Evolutionary conservation across 1,140 invertebrate species (phyloP).

Genomic region (Fopius arisanus): DNA sequence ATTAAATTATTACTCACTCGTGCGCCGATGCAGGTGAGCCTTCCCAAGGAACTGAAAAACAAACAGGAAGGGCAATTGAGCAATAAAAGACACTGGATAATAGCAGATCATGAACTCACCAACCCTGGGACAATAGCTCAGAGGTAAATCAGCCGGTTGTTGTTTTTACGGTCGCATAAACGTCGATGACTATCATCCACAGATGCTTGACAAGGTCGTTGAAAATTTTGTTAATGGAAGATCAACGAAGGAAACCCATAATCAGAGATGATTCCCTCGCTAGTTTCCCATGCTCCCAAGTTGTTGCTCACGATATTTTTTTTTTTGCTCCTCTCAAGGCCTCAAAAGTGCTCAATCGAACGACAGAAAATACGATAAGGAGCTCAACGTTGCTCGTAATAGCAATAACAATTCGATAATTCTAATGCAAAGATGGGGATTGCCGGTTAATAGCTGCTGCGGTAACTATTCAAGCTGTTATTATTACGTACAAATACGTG

Average conservation of each 20-base stretch:
- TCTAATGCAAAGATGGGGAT: constrained; percentile 1
- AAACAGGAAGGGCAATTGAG: no score
- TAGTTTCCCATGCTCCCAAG: not conserved
- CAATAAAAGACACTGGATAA: not conserved
- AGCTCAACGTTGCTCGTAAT: not conserved
- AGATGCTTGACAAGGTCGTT: not conserved
- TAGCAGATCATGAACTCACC: not conserved
- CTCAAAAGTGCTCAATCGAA: not conserved
- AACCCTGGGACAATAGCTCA: not conserved
- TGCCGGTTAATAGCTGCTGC: not conserved
- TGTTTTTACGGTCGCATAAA: not conserved
- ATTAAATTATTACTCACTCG: no score
- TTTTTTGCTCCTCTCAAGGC: not conserved
- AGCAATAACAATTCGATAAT: constrained; percentile 3
- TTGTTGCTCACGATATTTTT: not conserved
- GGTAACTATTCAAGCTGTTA: constrained; percentile 13
- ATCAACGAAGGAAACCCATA: not conserved
- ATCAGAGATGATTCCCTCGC: not conserved
- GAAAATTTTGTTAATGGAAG: not conserved
- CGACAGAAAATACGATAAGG: not conserved
- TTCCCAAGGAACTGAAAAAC: no score
- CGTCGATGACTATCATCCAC: not conserved
- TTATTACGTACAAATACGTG: constrained; percentile 25
- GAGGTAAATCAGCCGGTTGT: not conserved
- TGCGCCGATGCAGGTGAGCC: no score